Evolutionary conservation across 2,113 vertebrate genomes (phyloP).

Genomic region (Corythoichthys intestinalis): DNA sequence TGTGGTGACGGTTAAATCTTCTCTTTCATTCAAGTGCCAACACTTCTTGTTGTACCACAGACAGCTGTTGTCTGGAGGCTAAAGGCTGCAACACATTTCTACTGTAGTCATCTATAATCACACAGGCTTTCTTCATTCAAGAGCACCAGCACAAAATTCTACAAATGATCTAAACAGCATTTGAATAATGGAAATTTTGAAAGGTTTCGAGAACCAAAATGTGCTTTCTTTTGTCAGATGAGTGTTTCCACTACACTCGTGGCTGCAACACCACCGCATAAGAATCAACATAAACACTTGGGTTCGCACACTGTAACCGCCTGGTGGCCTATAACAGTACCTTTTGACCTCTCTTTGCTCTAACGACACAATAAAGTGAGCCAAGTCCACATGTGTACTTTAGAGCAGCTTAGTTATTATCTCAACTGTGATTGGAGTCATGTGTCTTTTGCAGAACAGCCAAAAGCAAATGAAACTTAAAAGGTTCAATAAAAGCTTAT

Average conservation of each 20-base stretch:
- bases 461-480: conserved; percentile 12
- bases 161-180: conserved; percentile 9
- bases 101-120: conserved; percentile 10
- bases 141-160: conserved; percentile 4
- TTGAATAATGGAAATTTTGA: conserved; percentile 19
- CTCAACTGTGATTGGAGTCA: conserved; percentile 12
- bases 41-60: conserved; percentile 22
- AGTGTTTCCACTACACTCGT: not conserved
- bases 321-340: conserved; percentile 2
- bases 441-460: conserved; percentile 12
- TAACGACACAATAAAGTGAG: conserved; percentile 2
- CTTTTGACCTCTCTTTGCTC: not conserved
- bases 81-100: conserved; percentile 26
- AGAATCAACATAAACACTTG: not conserved
- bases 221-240: conserved; percentile 8
- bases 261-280: not conserved
- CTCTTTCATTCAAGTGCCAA: conserved; percentile 18
- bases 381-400: conserved; percentile 6
- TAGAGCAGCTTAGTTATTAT: not conserved
- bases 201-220: conserved; percentile 3
- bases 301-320: not conserved
- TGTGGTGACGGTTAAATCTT: conserved; percentile 44
- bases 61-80: conserved; percentile 49
- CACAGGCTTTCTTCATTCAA: conserved; percentile 25
- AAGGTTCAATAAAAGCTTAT: not conserved